Conservation (phyloP, 2,797 vertebrate genomes). For the Allobates femoralis region DNA sequence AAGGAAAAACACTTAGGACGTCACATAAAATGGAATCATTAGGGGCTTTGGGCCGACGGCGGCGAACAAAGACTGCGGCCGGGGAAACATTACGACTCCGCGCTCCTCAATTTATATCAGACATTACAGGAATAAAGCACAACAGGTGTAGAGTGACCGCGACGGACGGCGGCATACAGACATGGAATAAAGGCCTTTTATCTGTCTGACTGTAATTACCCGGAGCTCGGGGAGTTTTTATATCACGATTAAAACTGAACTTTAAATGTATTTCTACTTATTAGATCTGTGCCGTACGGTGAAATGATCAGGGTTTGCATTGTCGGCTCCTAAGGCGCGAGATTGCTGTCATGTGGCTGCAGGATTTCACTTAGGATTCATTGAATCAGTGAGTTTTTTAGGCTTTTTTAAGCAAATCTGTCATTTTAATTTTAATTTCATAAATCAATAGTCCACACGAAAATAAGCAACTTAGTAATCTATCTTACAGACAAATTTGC, state of each 20-base stretch:
- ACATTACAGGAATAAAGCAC: constrained; percentile 17
- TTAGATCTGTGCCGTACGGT: neutral
- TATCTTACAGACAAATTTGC: too few relatives aligned
- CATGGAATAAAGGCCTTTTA: neutral
- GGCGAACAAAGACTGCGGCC: neutral
- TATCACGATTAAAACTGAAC: neutral
- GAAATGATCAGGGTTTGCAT: neutral
- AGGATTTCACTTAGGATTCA: neutral
- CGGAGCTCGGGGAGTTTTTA: neutral
- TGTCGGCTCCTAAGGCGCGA: neutral
- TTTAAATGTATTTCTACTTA: neutral
- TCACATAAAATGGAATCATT: constrained; percentile 55
- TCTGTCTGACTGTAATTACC: neutral
- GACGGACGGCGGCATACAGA: neutral
- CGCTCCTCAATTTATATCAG: constrained; percentile 24
- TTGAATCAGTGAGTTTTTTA: neutral
- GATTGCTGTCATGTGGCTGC: neutral
- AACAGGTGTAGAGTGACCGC: neutral
- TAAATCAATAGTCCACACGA: too few relatives aligned
- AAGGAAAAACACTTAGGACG: constrained; percentile 38
- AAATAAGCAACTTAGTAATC: too few relatives aligned
- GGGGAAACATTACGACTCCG: constrained; percentile 9
- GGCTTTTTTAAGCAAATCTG: too few relatives aligned
- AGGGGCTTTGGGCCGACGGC: constrained; percentile 12
- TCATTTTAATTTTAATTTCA: too few relatives aligned